Conservation (phyloP, 2,113 vertebrate genomes). For the Orcinus orca region DNA sequence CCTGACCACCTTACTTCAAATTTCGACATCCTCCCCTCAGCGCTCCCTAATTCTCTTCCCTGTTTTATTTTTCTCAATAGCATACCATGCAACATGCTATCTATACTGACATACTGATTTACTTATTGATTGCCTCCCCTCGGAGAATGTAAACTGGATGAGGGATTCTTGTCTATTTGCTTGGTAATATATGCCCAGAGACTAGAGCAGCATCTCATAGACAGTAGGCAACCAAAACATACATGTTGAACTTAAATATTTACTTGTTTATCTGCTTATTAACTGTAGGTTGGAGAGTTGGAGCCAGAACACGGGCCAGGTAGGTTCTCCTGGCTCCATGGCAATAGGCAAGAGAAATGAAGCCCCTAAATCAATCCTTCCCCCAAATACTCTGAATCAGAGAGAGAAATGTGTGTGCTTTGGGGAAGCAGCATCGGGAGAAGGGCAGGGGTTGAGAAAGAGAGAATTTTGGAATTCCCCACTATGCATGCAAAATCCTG, state of each 20-base stretch:
- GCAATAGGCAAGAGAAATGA: not conserved
- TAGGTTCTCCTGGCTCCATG: not conserved
- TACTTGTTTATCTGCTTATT: slow-evolving; percentile 9
- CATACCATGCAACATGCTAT: not conserved
- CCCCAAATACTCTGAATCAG: not conserved
- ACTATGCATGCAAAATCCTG: not conserved
- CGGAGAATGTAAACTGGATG: not conserved
- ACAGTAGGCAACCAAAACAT: not conserved
- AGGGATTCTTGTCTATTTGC: not conserved
- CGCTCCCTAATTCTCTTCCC: not conserved
- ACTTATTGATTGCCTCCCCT: not conserved
- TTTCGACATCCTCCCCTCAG: not conserved
- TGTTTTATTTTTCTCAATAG: not conserved
- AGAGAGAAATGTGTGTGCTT: not conserved
- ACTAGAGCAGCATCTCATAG: not conserved
- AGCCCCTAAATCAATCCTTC: not conserved
- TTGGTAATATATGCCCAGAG: not conserved
- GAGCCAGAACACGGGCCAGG: not conserved
- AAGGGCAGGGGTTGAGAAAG: not conserved
- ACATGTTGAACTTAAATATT: not conserved
- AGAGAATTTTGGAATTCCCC: not conserved
- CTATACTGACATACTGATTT: not conserved
- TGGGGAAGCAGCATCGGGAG: not conserved
- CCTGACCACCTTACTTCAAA: not conserved
- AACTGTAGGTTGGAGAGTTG: not conserved